Evolutionary conservation across 2,888 invertebrate species (phyloP), one percentile per base, ranked within the genome.

Genomic region (Boloria selene): DNA sequence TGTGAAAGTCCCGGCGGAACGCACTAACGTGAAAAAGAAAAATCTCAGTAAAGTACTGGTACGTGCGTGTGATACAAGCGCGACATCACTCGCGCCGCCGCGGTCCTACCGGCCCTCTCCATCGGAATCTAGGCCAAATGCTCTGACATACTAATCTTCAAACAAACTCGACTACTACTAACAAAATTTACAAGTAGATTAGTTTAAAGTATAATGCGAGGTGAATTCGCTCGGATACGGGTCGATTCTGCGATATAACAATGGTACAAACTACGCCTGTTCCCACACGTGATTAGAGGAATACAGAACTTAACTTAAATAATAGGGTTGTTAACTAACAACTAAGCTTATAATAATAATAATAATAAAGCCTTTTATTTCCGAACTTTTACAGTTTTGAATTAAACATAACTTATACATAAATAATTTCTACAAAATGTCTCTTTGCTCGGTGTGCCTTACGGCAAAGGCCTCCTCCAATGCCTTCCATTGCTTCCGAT

Each of bases 81-180:
- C 62, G 38, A 31, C 59, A 17, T 59, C 49, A 31, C n/a, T 47
- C 16, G 2, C 31, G 26, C 31, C 1, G 17, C 31, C 14, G 50
- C 17, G 42, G 18, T 42, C 58, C 47, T 66, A 66, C 59, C 66
- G 47, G 13, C 38, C 13, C 18, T 26, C 38, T 44, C 13, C 16
- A 64, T 64, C 64, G 7, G 6, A 52, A 45, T 59, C 64, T 64
- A 31, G 52, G 64, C 44, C 51, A 26, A 42, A 50, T 49, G 4
- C 44, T 44, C 58, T 45, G 13, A 42, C 50, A 26, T 26, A 22
- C 10, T 49, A 10, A 38, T 17, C 55, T 54, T 47, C 47, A 26
- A 38, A 44, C 52, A 52, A 17, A 47, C 58, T 58, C 10, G 13
- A 52, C 22, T 16, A 56, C 16, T 56, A 16, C 45, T 22, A 22